Base-by-base conservation (phyloP, 2,113 vertebrate species). In the Phylloscopus whistleri region DNA sequence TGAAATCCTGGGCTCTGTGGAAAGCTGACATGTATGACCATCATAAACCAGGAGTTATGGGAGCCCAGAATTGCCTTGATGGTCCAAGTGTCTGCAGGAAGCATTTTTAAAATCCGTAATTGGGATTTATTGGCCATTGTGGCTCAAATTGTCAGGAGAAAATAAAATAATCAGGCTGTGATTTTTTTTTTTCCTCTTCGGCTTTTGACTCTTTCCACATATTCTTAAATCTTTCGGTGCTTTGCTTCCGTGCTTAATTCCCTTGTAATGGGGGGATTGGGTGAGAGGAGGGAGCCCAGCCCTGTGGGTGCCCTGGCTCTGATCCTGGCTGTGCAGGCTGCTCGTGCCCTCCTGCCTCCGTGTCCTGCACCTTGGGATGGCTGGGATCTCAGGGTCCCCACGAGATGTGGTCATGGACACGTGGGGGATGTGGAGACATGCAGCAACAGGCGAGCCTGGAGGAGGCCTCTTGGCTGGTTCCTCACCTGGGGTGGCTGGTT, bases 21-120 rank as follows among this genome's bases (percentile, higher is more conserved):
- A 79, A 89, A 37, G 78, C 15, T 95, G 94, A 93, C 93, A 64
- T 75, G 95, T 95, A 87, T 94, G 94, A 82, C 95, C 96, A 78
- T 94, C 95, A 94, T 96, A 96, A 95, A 96, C 9, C 84, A 68
- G 87, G 94, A 96, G 91, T 96, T 95, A 96, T 95, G 93, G 79
- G 93, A 84, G 79, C 66, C 68, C 39, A 19, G 83, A 86, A 95
- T 95, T 84, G 90, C 94, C 88, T 95, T 94, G 96, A 96, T 96
- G 66, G 88, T 37, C 90, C 74, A 89, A 94, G 90, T 90, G 95
- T 92, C 94, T 94, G 94, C 89, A 95, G 96, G 96, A 96, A 97
- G 68, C 76, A 9, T 70, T 92, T 95, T 96, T 95, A 93, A 95
- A 95, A 92, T 94, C 92, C 0, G 53, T 95, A 89, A 93, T 93